Base-by-base conservation (phyloP, 2,888 invertebrate species). In the Eupithecia abbreviata region DNA sequence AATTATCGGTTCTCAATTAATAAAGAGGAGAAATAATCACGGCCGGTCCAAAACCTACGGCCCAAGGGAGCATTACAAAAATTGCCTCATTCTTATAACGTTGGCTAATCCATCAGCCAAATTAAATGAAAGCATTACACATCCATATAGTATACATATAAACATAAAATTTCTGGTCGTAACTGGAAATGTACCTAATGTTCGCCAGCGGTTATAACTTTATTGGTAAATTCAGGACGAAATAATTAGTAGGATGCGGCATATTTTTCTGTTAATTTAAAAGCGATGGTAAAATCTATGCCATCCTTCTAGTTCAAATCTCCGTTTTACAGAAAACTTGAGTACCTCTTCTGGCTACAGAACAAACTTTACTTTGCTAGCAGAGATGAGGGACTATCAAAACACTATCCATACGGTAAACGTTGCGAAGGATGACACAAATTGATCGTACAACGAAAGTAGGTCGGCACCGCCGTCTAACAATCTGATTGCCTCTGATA, bases 401-500 rank as follows among this genome's bases (percentile, higher is more conserved):
- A 47, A 69, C 47, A 30, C 12, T 13, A 47, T 30, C 12, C 30
- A 49, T 45, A 69, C 42, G 42, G 66, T 18, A 47, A 30, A 69
- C 45, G 45, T 30, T 18, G 18, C 45, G 69, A 69, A 69, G 18
- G 69, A 69, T 47, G 68, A 30, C 10, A 72, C 71, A 73, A 72
- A 75, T 68, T 73, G 75, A 73, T 47, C 73, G 77, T 71, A 7
- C 73, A 7, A 68, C 12, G 77, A 73, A 78, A 75, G 71, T 78
- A 68, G 77, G 77, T 75, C 77, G 58, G 58, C 65, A 65, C 49
- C 70, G 71, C 66, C 49, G 70, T 71, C 43, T 58, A 72, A 75
- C 66, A 74, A 74, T 68, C 49, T 75, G 75, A 68, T 71, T 73
- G 71, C 72, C 66, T 55, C 66, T 69, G 71, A 47, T 66, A 69